phyloP scores from a whole-genome alignment of 2,113 vertebrate genomes.

The Rostratula benghalensis region DNA sequence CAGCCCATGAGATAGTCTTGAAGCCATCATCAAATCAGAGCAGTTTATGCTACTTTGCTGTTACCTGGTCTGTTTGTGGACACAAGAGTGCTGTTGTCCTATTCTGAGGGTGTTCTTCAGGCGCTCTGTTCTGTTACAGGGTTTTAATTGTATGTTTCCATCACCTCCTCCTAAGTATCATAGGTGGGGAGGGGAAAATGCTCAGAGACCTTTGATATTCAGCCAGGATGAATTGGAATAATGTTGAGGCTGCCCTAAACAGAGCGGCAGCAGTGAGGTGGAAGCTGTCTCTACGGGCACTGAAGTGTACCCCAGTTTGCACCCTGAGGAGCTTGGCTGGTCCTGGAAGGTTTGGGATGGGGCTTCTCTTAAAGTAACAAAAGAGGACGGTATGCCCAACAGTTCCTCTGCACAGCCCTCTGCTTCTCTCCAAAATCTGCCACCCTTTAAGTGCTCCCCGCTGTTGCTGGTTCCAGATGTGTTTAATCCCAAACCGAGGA shows the following conservation, averaged over 20 bases:
- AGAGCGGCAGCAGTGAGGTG: neutral
- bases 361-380: neutral
- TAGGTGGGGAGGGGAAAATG: neutral
- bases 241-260: neutral
- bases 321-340: neutral
- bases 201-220: neutral
- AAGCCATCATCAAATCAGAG: neutral
- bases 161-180: neutral
- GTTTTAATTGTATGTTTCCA: neutral
- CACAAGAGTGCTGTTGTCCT: neutral
- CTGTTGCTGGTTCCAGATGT: neutral
- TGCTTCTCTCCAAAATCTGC: neutral
- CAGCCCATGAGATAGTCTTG: neutral
- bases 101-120: neutral
- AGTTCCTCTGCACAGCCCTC: neutral
- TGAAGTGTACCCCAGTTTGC: neutral
- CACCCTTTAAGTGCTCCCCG: neutral
- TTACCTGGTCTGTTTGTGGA: accelerated
- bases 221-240: neutral
- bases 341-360: neutral
- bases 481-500: neutral
- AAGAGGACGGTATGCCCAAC: neutral
- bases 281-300: neutral
- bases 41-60: neutral
- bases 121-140: neutral